phyloP scores from a whole-genome alignment of 2,888 invertebrate species.

The Hirtodrosophila confusa region DNA sequence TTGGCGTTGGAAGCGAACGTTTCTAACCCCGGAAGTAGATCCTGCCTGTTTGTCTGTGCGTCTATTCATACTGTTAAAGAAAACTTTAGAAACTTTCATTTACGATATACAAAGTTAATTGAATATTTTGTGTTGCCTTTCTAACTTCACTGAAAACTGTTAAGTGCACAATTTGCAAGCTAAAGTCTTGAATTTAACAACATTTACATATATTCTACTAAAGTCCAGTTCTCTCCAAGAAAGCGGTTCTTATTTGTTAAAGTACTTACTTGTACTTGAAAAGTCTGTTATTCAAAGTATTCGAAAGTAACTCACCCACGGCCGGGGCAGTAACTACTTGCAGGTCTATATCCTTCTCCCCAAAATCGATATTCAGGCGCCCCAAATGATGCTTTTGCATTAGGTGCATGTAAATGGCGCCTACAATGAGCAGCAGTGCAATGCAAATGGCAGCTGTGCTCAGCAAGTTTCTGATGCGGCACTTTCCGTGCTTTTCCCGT shows the following conservation, averaged over 20 bases:
- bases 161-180: too few species aligned
- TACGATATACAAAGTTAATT: too few species aligned
- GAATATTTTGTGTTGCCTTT: too few species aligned
- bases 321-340: conserved; percentile 25
- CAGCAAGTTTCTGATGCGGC: conserved; percentile 37
- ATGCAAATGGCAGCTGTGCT: conserved; percentile 56
- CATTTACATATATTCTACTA: too few species aligned
- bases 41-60: too few species aligned
- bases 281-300: not conserved
- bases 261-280: not conserved
- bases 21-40: too few species aligned
- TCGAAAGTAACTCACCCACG: conserved; percentile 39
- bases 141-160: too few species aligned
- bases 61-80: too few species aligned
- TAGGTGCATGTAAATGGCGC: conserved; percentile 74
- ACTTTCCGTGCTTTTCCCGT: conserved; percentile 16
- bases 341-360: not conserved
- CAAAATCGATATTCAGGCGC: conserved; percentile 53
- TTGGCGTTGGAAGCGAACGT: too few species aligned
- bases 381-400: conserved; percentile 70
- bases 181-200: too few species aligned
- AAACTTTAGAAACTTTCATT: too few species aligned
- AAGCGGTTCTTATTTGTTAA: not conserved
- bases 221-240: too few species aligned
- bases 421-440: conserved; percentile 67